Evolutionary conservation across 2,113 vertebrate genomes (phyloP).

Genomic region (Eublepharis macularius): DNA sequence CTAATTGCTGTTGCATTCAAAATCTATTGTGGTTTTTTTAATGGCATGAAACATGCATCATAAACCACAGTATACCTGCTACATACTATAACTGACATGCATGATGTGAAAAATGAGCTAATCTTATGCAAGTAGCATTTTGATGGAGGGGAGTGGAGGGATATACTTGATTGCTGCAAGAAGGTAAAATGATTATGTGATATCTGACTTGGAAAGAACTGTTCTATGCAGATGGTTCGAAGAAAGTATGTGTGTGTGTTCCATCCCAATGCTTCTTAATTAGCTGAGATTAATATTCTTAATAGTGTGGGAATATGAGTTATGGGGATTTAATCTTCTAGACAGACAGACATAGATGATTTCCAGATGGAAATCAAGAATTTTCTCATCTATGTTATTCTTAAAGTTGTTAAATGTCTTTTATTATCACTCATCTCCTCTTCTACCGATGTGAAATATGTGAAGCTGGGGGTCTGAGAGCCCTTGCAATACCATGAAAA

Average conservation of each 20-base stretch:
- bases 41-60: fast-evolving
- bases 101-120: not conserved
- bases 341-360: not conserved
- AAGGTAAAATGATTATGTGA: not conserved
- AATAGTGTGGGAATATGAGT: not conserved
- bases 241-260: not conserved
- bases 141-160: fast-evolving
- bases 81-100: not conserved
- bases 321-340: not conserved
- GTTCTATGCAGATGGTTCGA: not conserved
- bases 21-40: conserved; percentile 25
- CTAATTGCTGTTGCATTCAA: not conserved
- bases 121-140: not conserved
- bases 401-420: not conserved
- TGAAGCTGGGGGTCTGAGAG: not conserved
- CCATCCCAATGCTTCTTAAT: not conserved
- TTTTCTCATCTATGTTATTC: not conserved
- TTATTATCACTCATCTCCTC: not conserved
- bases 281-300: conserved; percentile 9
- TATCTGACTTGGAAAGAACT: fast-evolving
- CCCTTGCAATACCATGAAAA: not conserved
- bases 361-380: not conserved
- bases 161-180: not conserved
- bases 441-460: not conserved
- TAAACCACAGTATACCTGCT: not conserved